These are phyloP conservation scores for Ctenosaura bakeri DNA, from an alignment of 2,797 vertebrate species.

Conservation along the genomic window DNA sequence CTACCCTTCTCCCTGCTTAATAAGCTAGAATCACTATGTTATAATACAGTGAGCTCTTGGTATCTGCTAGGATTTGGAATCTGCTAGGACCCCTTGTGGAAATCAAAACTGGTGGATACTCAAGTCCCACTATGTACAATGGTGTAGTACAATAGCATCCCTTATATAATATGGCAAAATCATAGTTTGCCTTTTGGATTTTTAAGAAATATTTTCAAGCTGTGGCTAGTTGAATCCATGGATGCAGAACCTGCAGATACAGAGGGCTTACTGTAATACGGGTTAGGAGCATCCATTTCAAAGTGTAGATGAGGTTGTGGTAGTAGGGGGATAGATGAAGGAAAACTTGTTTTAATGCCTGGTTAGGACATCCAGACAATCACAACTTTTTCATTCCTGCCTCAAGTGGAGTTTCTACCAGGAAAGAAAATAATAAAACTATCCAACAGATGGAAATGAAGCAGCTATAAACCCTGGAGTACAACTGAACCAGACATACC, in stretches of 20 bases:
- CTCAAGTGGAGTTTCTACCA: slow-evolving; percentile 53
- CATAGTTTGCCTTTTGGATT: no score
- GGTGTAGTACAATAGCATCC: no score
- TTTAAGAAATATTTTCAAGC: no score
- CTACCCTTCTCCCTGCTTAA: neutral
- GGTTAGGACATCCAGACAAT: neutral
- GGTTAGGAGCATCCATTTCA: slow-evolving; percentile 35
- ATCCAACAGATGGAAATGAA: slow-evolving; percentile 65
- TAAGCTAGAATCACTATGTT: neutral
- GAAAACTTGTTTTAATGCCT: slow-evolving; percentile 32
- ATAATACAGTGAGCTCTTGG: neutral
- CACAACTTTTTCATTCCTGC: slow-evolving; percentile 43
- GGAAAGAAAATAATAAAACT: slow-evolving; percentile 28
- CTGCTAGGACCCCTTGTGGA: no score
- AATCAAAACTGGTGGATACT: no score
- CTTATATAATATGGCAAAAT: no score
- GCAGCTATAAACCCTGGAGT: slow-evolving; percentile 58
- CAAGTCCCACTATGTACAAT: no score
- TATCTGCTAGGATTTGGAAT: no score
- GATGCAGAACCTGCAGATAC: no score
- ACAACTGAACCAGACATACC: slow-evolving; percentile 58
- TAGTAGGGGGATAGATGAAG: neutral
- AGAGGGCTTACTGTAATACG: neutral
- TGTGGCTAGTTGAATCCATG: no score
- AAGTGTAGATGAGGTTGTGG: neutral